phyloP scores from a whole-genome alignment of 2,113 vertebrate genomes.

The Trochalopteron elliotii region DNA sequence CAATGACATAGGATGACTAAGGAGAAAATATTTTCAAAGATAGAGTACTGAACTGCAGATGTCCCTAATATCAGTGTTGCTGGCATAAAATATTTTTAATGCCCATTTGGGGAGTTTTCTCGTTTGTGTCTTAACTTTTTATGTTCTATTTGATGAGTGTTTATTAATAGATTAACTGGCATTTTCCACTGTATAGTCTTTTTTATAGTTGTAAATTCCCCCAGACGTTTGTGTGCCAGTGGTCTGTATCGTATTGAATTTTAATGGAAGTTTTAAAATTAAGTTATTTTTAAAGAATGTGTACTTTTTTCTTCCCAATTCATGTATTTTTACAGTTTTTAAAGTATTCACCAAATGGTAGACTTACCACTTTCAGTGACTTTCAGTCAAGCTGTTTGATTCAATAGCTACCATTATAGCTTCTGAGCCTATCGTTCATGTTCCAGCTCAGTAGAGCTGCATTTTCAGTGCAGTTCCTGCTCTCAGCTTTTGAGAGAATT shows the following conservation, averaged over 20 bases:
- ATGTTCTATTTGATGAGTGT: background rate
- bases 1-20: background rate
- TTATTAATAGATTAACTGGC: background rate
- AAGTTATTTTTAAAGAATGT: background rate
- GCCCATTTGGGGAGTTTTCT: background rate
- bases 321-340: background rate
- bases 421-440: fast-evolving
- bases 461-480: background rate
- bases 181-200: background rate
- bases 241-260: background rate
- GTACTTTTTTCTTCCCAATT: background rate
- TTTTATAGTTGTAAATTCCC: background rate
- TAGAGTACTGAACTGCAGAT: background rate
- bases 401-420: background rate
- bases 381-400: background rate
- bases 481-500: background rate
- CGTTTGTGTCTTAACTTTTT: background rate
- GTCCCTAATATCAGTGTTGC: background rate
- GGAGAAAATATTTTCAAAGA: background rate
- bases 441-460: background rate
- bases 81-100: background rate
- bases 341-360: background rate
- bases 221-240: background rate
- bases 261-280: background rate
- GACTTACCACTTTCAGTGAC: background rate